Percentiles rank a stretch among this genome's conserved stretches.
Conservation (phyloP, 2,113 vertebrate species). For the Nothoprocta perdicaria region DNA sequence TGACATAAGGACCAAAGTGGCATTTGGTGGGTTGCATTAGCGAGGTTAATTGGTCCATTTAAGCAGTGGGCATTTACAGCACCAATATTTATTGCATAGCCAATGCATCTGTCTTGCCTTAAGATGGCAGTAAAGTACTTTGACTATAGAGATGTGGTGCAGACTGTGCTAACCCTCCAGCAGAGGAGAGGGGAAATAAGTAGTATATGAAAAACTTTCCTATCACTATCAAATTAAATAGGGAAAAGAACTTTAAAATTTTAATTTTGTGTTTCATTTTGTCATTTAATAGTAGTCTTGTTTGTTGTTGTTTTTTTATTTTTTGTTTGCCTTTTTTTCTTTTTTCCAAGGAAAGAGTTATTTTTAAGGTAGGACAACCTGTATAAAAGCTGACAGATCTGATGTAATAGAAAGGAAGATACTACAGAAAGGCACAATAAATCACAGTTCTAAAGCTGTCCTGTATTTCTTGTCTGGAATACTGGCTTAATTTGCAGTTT, state of each 20-base stretch:
- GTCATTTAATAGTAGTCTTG: background rate
- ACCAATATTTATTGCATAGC: background rate
- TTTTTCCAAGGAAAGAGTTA: background rate
- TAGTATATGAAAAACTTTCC: accelerated
- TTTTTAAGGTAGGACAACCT: background rate
- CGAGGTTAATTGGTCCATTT: background rate
- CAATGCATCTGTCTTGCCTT: background rate
- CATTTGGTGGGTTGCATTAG: background rate
- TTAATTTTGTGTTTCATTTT: background rate
- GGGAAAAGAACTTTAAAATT: background rate
- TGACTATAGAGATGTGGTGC: accelerated
- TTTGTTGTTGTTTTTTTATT: background rate
- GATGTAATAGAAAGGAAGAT: background rate
- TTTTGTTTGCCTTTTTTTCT: no score
- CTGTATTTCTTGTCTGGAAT: background rate
- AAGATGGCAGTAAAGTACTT: constrained; percentile 58
- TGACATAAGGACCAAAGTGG: background rate
- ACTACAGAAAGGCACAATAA: background rate
- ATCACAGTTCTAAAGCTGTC: background rate
- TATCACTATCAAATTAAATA: background rate
- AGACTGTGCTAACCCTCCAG: background rate
- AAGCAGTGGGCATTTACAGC: background rate
- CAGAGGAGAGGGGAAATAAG: accelerated
- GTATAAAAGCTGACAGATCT: background rate
- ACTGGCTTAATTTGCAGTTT: background rate